These are phyloP conservation scores for Stenopsyche tienmushanensis DNA, from an alignment of 1,140 invertebrate genomes.

Conservation along the genomic window DNA sequence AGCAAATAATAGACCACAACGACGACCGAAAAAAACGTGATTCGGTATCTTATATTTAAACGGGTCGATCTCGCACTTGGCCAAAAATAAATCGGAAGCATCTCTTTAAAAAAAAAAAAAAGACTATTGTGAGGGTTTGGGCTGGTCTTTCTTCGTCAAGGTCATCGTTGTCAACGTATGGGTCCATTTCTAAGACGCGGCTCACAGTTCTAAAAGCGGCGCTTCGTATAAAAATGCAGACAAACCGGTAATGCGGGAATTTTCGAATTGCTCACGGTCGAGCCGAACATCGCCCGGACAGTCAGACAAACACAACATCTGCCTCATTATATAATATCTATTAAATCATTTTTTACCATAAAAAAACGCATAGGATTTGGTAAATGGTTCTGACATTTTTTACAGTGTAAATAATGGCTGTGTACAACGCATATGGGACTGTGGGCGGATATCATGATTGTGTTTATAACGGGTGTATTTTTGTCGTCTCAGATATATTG, in stretches of 20 bases:
- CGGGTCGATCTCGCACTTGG: neutral
- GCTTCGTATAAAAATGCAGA: constrained; percentile 27
- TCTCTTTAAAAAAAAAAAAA: neutral
- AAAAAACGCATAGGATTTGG: neutral
- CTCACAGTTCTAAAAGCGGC: constrained; percentile 7
- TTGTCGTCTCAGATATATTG: too few species aligned
- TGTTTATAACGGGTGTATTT: too few species aligned
- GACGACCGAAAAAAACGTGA: too few species aligned
- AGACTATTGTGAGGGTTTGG: neutral
- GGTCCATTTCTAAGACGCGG: neutral
- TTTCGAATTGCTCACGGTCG: constrained; percentile 31
- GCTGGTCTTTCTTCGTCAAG: neutral
- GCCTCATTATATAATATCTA: neutral
- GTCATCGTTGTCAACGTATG: neutral
- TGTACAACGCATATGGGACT: neutral
- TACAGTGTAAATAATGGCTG: neutral
- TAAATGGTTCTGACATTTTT: neutral
- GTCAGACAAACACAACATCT: constrained; percentile 8
- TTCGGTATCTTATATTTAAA: neutral
- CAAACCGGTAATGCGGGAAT: constrained; percentile 33
- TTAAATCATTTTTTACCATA: neutral
- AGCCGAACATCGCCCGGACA: constrained; percentile 10
- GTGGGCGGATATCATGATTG: neutral
- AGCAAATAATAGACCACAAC: too few species aligned
- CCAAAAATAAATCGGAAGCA: neutral